Percentiles rank a stretch among this genome's conserved stretches.
Conservation (phyloP, 2,888 invertebrate genomes). For the Drosophila picticornis region DNA sequence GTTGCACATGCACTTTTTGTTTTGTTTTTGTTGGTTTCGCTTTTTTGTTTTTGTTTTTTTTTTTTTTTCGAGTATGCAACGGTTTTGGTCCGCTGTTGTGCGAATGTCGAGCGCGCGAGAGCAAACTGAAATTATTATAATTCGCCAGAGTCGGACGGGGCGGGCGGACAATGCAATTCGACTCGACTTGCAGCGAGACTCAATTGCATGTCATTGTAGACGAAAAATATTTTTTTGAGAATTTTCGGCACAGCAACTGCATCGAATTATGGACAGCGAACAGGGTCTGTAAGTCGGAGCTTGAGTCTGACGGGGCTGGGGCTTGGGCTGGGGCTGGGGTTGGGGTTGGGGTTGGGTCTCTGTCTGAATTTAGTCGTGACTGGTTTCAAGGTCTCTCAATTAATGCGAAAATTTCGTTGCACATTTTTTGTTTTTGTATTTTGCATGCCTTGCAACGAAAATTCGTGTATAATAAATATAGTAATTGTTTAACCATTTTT, state of each 20-base stretch:
- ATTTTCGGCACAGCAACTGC: constrained; percentile 64
- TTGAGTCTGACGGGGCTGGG: constrained; percentile 11
- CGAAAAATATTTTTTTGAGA: constrained; percentile 59
- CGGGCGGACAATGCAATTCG: constrained; percentile 58
- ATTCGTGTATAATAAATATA: constrained; percentile 79
- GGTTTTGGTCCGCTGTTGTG: constrained; percentile 59
- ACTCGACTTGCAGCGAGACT: constrained; percentile 65
- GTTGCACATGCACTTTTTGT: constrained; percentile 83
- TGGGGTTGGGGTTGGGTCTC: constrained; percentile 62
- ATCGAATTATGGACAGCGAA: constrained; percentile 30
- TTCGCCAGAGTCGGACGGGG: constrained; percentile 43
- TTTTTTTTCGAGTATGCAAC: constrained; percentile 41
- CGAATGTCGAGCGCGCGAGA: constrained; percentile 71
- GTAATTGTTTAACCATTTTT: constrained; percentile 67
- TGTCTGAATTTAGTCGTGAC: constrained; percentile 78
- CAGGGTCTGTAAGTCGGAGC: constrained; percentile 37
- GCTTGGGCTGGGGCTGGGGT: constrained; percentile 11
- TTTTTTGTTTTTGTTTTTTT: constrained; percentile 40
- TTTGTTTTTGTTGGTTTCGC: constrained; percentile 32
- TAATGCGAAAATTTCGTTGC: constrained; percentile 79
- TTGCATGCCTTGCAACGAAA: constrained; percentile 71
- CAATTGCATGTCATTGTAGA: constrained; percentile 80
- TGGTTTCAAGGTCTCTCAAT: constrained; percentile 79
- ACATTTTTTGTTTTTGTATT: constrained; percentile 55
- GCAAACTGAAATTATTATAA: constrained; percentile 67